These are phyloP conservation scores for Nematostella vectensis DNA, from an alignment of 92 coral and sea anemone genomes.

Conservation along the genomic window DNA sequence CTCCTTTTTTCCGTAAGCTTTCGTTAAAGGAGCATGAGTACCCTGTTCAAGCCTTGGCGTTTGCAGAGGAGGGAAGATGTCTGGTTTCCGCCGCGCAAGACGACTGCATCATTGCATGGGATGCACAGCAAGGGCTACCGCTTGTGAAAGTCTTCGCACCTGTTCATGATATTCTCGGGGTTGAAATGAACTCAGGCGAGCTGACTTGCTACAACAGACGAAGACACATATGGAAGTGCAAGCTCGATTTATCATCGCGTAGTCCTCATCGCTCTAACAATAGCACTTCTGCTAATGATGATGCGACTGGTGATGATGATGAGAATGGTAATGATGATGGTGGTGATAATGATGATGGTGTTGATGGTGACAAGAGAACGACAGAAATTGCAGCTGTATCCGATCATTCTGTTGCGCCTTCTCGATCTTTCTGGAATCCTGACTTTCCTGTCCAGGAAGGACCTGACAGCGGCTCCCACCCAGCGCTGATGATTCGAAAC, in stretches of 20 bases:
- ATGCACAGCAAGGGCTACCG: constrained; percentile 10
- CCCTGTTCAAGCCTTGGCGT: constrained; percentile 28
- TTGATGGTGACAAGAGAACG: neutral
- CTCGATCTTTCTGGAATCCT: neutral
- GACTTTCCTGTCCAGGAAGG: neutral
- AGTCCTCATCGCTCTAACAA: too few species aligned
- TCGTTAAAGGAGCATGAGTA: constrained; percentile 17
- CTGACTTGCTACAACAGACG: constrained; percentile 26
- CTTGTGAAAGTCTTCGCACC: constrained; percentile 22
- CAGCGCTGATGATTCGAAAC: constrained; percentile 19
- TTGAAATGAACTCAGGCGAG: constrained; percentile 5
- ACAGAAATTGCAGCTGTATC: neutral
- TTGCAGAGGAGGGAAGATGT: constrained; percentile 17
- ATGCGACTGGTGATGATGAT: neutral
- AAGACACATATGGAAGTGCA: constrained; percentile 11
- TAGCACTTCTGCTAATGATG: too few species aligned
- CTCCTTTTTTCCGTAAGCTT: neutral
- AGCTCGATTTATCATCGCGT: neutral
- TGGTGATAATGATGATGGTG: neutral
- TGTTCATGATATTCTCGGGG: constrained; percentile 21
- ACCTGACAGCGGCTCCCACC: constrained; percentile 30
- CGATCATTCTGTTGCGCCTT: neutral
- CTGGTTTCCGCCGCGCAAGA: constrained; percentile 32
- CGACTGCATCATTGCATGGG: constrained; percentile 32
- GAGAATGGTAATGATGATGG: neutral